Base-by-base conservation (phyloP, 2,797 vertebrate genomes). In the Xiphorhynchus erythropygius region DNA sequence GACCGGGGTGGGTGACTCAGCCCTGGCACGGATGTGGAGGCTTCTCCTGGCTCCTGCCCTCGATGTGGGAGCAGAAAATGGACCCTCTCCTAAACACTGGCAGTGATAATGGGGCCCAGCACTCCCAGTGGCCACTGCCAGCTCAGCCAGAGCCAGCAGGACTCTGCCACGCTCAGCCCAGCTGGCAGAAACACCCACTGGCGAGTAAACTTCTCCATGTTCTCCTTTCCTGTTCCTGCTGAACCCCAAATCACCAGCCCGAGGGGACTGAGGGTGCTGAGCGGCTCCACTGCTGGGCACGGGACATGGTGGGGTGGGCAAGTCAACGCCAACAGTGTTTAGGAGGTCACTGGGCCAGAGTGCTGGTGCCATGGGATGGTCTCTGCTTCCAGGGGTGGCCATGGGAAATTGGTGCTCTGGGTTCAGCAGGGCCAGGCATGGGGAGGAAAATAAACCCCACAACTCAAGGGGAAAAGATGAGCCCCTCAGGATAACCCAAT, bases 241-340 rank as follows among this genome's bases (percentile, higher is more conserved):
- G 23, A 55, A 3, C 56, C 69, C 65, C 65, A 49, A 32, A 16
- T 6, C 23, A 1, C 10, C 2, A 1, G n/a, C 10, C 56, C 3
- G 0, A 16, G 3, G 22, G 53, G 5, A 4, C 4, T 16, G 73
- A 42, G 39, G 65, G 2, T 37, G 44, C 62, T 1, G 24, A 59
- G 56, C 0, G 0, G 24, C n/a, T 49, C 42, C 0, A 0, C 33
- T 28, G 74, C 84, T 7, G n/a, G 46, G 33, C 7, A 53, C 7
- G 5, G 25, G 41, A 18, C 1, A 0, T 2, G 56, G 6, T 32
- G 35, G 14, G 21, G 9, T 79, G 64, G 63, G 47, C 24, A 49
- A 27, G 24, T 27, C 47, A 27, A 49, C 24, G 24, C 47, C 47
- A 49, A 16, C 47, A 49, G 47, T 49, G 47, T 49, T 49, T 24